Base-by-base conservation (phyloP, 35 echinoderm and acorn worm genomes). In the Chiridota heheva region DNA sequence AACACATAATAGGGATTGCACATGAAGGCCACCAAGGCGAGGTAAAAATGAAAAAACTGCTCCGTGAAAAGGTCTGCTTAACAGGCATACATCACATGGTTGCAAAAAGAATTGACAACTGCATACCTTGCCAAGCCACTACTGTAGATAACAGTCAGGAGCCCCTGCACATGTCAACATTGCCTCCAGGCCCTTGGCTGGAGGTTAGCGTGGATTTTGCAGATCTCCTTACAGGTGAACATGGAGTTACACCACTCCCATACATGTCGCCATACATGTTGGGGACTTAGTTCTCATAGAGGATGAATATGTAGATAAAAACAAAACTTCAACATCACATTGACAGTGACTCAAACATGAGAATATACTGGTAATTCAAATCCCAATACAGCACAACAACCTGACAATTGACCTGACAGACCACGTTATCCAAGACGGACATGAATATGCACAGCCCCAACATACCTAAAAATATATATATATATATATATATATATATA, bases 21-120 rank as follows among this genome's bases (percentile, higher is more conserved):
- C 85, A 88, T 44, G 91, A 94, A 41, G 86, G 91, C 1, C 91
- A 84, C 42, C 91, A 95, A 71, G 91, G 91, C 6, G 67, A 80
- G 13, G 81, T 67, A 15, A 88, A 88, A 62, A 95, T 81, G 0
- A 95, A 95, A 16, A 34, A 79, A 43, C 53, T 86, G 7, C 40
- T 89, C 5, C 44, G 91, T 13, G 33, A 44, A 36, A 89, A 95
- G 34, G 81, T 95, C 6, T 89, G 91, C 80, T 95, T 89, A 34
- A 80, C 86, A 62, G 82, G 67, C 2, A 76, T 83, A 37, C 78
- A 88, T 46, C 48, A 42, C 2, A 69, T 77, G 61, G 60, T 83
- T 3, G 47, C 87, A 55, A 36, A 42, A 12, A 84, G 35, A 44
- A 76, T 93, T 53, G 5, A 7, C 7, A 8, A 67, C 7, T 93